These are phyloP conservation scores for Cinclus mexicanus DNA, from an alignment of 2,113 vertebrate species.

Conservation along the genomic window DNA sequence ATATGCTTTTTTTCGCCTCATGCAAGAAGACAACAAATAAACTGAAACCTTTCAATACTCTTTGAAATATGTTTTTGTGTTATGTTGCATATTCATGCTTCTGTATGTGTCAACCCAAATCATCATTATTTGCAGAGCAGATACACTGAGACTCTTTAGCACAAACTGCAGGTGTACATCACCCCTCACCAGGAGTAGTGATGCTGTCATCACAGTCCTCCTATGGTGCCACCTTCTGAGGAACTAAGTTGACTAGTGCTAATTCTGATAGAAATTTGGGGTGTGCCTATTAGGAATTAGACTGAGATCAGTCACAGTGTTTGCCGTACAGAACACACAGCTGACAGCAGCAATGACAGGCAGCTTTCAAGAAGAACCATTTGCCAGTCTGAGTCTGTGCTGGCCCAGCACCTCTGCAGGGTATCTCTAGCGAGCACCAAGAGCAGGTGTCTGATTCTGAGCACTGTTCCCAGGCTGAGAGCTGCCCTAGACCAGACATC, in stretches of 20 bases:
- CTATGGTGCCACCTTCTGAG: neutral
- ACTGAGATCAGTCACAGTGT: neutral
- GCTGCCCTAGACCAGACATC: neutral
- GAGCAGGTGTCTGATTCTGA: neutral
- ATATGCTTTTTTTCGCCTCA: neutral
- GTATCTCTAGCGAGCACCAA: accelerated
- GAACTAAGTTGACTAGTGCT: neutral
- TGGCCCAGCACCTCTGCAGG: neutral
- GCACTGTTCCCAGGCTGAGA: accelerated
- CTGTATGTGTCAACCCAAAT: neutral
- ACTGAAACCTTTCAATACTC: neutral
- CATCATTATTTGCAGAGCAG: neutral
- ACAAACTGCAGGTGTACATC: neutral
- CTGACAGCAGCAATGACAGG: neutral
- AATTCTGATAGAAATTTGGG: neutral
- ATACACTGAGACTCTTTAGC: neutral
- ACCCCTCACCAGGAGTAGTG: accelerated
- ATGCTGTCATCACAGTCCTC: neutral
- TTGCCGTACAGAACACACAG: neutral
- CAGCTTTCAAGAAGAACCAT: neutral
- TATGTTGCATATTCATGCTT: neutral
- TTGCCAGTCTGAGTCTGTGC: neutral
- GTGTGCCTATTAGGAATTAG: neutral
- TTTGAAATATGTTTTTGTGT: neutral
- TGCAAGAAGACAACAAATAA: neutral